phyloP scores from a whole-genome alignment of 2,888 invertebrate genomes.

The Pinctada fucata region DNA sequence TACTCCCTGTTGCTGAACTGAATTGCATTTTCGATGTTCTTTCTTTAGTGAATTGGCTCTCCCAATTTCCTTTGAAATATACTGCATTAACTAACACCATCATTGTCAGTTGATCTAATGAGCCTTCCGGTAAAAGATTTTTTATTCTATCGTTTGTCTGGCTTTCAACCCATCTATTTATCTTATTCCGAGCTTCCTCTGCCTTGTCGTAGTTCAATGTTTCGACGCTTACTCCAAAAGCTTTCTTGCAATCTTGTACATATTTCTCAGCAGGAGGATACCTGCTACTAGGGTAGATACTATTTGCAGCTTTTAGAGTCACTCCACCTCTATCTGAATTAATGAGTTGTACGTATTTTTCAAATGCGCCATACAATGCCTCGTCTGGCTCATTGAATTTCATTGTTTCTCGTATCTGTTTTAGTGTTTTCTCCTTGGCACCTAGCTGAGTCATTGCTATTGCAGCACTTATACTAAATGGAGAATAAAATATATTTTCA shows the following conservation, averaged over 20 bases:
- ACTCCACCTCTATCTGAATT: conserved; percentile 45
- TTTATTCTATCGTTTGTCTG: conserved; percentile 82
- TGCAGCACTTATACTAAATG: conserved; percentile 76
- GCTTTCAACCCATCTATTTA: conserved; percentile 86
- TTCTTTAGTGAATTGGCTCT: conserved; percentile 80
- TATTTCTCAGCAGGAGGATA: conserved; percentile 57
- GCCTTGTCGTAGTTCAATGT: conserved; percentile 52
- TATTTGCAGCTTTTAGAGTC: conserved; percentile 67
- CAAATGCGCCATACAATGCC: conserved; percentile 43
- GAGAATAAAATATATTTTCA: conserved; percentile 74
- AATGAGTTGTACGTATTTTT: conserved; percentile 48
- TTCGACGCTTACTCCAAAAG: conserved; percentile 48
- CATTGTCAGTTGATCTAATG: conserved; percentile 62
- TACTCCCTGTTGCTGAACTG: conserved; percentile 60
- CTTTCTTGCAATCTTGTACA: conserved; percentile 46
- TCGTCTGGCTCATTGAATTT: conserved; percentile 42
- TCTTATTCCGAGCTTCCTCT: conserved; percentile 77
- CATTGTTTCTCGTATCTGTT: conserved; percentile 65
- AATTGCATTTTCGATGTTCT: conserved; percentile 80
- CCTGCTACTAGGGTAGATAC: conserved; percentile 56
- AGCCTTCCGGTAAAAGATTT: conserved; percentile 83
- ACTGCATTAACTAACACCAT: conserved; percentile 78
- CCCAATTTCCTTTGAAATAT: conserved; percentile 78
- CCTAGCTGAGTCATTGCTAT: conserved; percentile 76
- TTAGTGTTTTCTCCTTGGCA: conserved; percentile 72